These are phyloP conservation scores for Temnothorax longispinosus DNA, from an alignment of 1,140 invertebrate genomes.

Conservation along the genomic window DNA sequence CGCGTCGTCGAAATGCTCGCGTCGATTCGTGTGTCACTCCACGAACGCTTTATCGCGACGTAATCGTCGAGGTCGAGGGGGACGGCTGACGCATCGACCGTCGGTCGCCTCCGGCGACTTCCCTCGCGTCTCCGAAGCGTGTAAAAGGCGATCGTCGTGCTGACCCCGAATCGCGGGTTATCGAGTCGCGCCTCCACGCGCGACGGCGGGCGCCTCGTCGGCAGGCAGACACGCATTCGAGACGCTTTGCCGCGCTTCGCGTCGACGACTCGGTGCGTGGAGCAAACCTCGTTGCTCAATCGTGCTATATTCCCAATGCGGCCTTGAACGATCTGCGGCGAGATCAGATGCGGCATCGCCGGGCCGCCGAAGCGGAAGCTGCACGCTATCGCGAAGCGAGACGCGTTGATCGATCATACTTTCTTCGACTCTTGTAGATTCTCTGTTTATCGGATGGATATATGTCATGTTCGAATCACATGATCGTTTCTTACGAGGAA, in stretches of 20 bases:
- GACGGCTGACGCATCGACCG: slow-evolving; percentile 51
- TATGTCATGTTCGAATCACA: not conserved
- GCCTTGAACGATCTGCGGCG: slow-evolving; percentile 55
- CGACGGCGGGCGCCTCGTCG: slow-evolving; percentile 17
- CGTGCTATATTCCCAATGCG: slow-evolving; percentile 4
- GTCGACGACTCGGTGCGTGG: slow-evolving; percentile 36
- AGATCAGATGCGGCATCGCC: not conserved
- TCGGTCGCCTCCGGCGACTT: slow-evolving; percentile 46
- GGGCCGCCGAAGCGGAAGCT: not conserved
- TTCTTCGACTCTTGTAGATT: not conserved
- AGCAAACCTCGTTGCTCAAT: not conserved
- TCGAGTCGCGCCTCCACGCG: slow-evolving; percentile 65
- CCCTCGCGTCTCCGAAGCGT: slow-evolving; percentile 35
- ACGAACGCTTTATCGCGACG: slow-evolving; percentile 7
- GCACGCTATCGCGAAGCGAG: not conserved
- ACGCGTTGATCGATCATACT: not conserved
- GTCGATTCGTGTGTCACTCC: not conserved
- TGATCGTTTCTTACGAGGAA: not conserved
- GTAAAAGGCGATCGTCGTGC: slow-evolving; percentile 68
- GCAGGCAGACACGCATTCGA: slow-evolving; percentile 74
- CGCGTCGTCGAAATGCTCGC: not conserved
- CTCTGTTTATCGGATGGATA: no score
- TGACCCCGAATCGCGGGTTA: slow-evolving; percentile 78
- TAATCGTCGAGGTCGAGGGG: slow-evolving; percentile 23
- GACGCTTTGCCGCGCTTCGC: slow-evolving; percentile 47